Evolutionary conservation across 2,888 invertebrate genomes (phyloP), one percentile per base, ranked within the genome.

Genomic region (Parapristionchus giblindavisi): DNA sequence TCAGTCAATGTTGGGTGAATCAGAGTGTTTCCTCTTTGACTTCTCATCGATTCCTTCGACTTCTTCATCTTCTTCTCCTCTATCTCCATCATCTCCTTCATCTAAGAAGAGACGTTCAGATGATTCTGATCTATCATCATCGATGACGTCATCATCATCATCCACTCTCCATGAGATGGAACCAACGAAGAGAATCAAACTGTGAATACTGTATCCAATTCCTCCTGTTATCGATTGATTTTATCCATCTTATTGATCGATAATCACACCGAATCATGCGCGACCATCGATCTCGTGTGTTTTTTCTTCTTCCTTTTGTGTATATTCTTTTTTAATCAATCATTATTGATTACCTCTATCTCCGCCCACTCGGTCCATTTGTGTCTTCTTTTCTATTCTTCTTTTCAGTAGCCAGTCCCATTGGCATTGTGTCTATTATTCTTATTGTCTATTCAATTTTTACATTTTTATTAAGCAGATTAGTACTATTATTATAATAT

Each of bases 81-180:
- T 32, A 27, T 36, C 66, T n/a, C 34, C 51, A 27, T 29, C 66
- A 27, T 52, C 68, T 14, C 17, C 24, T 68, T n/a, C 52, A 21
- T 14, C 52, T 29, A 68, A 68, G 68, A 68, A 68, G n/a, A 24
- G 68, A 17, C 48, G 34, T 32, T 68, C 68, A 27, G 68, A 68
- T 8, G 68, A 68, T 17, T 56, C 17, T 48, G 48, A 48, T 48
- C 48, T n/a, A n/a, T n/a, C n/a, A n/a, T n/a, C n/a, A n/a, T n/a
- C n/a, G 61, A 34, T 61, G 61, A 6, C n/a, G n/a, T 4, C 52
- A 8, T 58, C 48, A 11, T 21, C 11, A 11, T 48, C 48, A 14
- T 17, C 48, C 48, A 5, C 65, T 32, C n/a, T 34, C 32, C 29
- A 36, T n/a, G 38, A 27, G 43, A 34, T 29, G 14, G 65, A 65